phyloP scores from a whole-genome alignment of 2,113 vertebrate genomes.

The Pithys albifrons region DNA sequence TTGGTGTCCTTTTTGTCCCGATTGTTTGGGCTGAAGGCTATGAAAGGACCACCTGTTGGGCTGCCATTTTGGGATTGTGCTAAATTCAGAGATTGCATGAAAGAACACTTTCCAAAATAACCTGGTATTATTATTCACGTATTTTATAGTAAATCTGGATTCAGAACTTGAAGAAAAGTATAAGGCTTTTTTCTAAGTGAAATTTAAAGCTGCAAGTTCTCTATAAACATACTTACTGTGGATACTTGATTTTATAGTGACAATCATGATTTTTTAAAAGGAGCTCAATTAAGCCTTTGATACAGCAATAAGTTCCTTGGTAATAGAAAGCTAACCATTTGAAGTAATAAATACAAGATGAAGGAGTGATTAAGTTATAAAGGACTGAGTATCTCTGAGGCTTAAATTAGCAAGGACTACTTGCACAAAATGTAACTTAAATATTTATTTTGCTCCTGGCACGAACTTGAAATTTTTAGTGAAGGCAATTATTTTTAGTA shows the following conservation, averaged over 20 bases:
- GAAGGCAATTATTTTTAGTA: slow-evolving; percentile 26
- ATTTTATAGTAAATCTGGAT: slow-evolving; percentile 85
- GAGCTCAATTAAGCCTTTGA: slow-evolving; percentile 74
- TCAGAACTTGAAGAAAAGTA: slow-evolving; percentile 78
- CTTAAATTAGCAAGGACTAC: slow-evolving; percentile 11
- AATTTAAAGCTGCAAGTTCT: slow-evolving; percentile 78
- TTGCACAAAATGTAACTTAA: slow-evolving; percentile 35
- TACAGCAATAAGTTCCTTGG: slow-evolving; percentile 62
- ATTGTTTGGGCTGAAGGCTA: slow-evolving; percentile 92
- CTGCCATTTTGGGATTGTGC: slow-evolving; percentile 93
- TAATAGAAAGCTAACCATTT: slow-evolving; percentile 60
- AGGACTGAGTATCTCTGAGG: slow-evolving; percentile 36
- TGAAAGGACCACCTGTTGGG: slow-evolving; percentile 99
- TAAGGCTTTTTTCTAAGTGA: slow-evolving; percentile 70
- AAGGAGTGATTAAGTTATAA: slow-evolving; percentile 49
- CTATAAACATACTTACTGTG: slow-evolving; percentile 67
- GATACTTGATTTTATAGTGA: slow-evolving; percentile 74
- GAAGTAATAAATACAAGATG: slow-evolving; percentile 33
- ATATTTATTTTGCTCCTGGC: slow-evolving; percentile 64
- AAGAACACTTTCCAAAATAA: slow-evolving; percentile 87
- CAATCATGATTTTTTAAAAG: slow-evolving; percentile 73
- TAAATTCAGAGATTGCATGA: slow-evolving; percentile 85
- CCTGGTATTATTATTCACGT: slow-evolving; percentile 84
- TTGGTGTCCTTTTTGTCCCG: slow-evolving; percentile 92
- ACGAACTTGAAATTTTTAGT: slow-evolving; percentile 26